Conservation (phyloP, 2,888 invertebrate species). For the Apotomis turbidana region DNA sequence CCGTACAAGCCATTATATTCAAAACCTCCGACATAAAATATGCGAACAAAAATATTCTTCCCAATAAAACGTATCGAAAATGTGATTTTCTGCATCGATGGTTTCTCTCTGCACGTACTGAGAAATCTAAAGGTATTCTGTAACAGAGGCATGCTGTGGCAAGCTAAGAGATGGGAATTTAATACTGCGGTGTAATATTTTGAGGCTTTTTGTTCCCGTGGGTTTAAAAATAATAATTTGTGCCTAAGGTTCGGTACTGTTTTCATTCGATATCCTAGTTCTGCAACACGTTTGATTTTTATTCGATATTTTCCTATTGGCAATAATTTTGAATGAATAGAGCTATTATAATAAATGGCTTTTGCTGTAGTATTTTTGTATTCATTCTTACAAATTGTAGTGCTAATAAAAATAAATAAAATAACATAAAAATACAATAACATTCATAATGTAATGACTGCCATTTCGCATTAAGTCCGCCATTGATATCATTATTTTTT, state of each 20-base stretch:
- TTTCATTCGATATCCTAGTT: background rate
- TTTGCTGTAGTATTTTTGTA: too few species aligned
- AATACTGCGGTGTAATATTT: conserved; percentile 12
- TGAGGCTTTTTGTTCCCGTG: background rate
- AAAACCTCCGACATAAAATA: conserved; percentile 26
- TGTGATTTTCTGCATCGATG: conserved; percentile 38
- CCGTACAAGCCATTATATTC: conserved; percentile 4
- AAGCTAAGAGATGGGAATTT: conserved; percentile 20
- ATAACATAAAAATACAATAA: too few species aligned
- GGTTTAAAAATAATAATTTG: background rate
- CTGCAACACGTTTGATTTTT: too few species aligned
- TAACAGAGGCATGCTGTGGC: conserved; percentile 21
- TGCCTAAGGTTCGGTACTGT: background rate
- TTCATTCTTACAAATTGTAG: too few species aligned
- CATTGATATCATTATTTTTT: too few species aligned
- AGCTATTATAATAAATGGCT: too few species aligned
- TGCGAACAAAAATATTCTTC: conserved; percentile 38
- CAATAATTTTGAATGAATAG: too few species aligned
- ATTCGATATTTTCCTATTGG: too few species aligned
- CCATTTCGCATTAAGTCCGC: too few species aligned
- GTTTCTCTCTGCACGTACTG: conserved; percentile 28
- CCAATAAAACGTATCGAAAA: conserved; percentile 40
- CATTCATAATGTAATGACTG: too few species aligned
- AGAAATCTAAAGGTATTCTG: conserved; percentile 28
- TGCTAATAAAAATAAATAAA: too few species aligned